These are phyloP conservation scores for Cephus sareptanus DNA, from an alignment of 2,888 invertebrate genomes.

Conservation along the genomic window DNA sequence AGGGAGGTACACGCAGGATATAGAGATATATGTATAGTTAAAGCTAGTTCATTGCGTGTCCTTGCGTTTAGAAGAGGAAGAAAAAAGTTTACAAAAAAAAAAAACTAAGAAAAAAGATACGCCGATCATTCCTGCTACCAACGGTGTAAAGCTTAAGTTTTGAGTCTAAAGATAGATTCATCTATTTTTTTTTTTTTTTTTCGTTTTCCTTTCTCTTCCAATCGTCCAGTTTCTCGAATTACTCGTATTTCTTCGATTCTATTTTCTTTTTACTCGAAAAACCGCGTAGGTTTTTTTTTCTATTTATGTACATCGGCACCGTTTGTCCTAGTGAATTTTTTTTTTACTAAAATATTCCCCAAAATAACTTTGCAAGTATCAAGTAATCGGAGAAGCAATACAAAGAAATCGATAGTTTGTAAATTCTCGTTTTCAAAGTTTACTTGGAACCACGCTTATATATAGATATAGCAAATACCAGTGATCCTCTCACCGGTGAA, in stretches of 20 bases:
- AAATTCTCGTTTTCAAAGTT: too few relatives aligned
- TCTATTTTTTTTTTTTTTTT: background rate
- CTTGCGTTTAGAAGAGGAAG: background rate
- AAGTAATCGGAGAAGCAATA: too few relatives aligned
- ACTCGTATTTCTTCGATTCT: background rate
- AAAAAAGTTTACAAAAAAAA: slow-evolving; percentile 3
- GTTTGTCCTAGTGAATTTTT: too few relatives aligned
- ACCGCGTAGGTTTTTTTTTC: too few relatives aligned
- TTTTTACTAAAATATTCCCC: too few relatives aligned
- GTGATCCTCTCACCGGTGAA: too few relatives aligned
- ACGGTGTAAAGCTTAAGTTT: too few relatives aligned
- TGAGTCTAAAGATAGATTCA: too few relatives aligned
- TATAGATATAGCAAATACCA: background rate
- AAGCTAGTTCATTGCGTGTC: background rate
- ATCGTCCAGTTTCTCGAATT: background rate
- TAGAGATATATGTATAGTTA: slow-evolving; percentile 1
- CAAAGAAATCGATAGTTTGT: too few relatives aligned
- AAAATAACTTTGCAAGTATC: too few relatives aligned
- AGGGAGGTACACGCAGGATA: slow-evolving; percentile 1
- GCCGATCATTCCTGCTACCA: background rate
- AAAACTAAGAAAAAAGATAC: background rate
- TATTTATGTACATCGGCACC: too few relatives aligned
- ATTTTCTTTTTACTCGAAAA: background rate
- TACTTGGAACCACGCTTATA: too few relatives aligned
- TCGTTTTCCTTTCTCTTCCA: background rate